A percentile compares a stretch with the other conserved stretches of the same genome.
Evolutionary conservation across 2,888 invertebrate species (phyloP).

Genomic region (Clistopyga incitator): DNA sequence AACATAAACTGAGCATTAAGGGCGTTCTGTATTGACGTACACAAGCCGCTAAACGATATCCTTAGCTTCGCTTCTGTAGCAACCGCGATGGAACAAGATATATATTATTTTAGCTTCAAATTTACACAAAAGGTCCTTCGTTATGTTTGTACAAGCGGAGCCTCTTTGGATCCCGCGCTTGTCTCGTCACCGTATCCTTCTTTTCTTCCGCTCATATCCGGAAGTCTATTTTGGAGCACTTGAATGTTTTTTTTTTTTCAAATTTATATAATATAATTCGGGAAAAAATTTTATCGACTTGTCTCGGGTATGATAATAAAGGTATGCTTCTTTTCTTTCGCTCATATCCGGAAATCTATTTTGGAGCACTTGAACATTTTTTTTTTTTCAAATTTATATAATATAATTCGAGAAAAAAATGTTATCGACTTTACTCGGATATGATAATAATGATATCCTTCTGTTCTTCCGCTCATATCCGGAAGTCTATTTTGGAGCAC

Average conservation of each 20-base stretch:
- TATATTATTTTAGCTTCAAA: slow-evolving; percentile 78
- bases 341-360: slow-evolving; percentile 51
- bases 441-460: too few relatives aligned
- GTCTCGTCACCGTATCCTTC: slow-evolving; percentile 71
- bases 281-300: too few relatives aligned
- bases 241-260: slow-evolving; percentile 16
- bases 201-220: slow-evolving; percentile 60
- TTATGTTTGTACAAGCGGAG: slow-evolving; percentile 68
- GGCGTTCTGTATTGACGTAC: slow-evolving; percentile 51
- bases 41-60: slow-evolving; percentile 51
- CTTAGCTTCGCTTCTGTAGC: background rate
- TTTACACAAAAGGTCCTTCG: slow-evolving; percentile 79
- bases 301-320: too few relatives aligned
- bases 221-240: slow-evolving; percentile 38
- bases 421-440: too few relatives aligned
- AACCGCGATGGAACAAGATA: slow-evolving; percentile 71
- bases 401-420: too few relatives aligned
- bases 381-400: too few relatives aligned
- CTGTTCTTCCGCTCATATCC: slow-evolving; percentile 59
- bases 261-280: too few relatives aligned
- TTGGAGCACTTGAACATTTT: slow-evolving; percentile 33
- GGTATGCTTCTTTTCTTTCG: slow-evolving; percentile 66
- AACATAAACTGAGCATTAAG: slow-evolving; percentile 44
- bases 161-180: slow-evolving; percentile 73
- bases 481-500: slow-evolving; percentile 37